Conservation (phyloP, 2,888 invertebrate species). For the Pheosia gnoma region DNA sequence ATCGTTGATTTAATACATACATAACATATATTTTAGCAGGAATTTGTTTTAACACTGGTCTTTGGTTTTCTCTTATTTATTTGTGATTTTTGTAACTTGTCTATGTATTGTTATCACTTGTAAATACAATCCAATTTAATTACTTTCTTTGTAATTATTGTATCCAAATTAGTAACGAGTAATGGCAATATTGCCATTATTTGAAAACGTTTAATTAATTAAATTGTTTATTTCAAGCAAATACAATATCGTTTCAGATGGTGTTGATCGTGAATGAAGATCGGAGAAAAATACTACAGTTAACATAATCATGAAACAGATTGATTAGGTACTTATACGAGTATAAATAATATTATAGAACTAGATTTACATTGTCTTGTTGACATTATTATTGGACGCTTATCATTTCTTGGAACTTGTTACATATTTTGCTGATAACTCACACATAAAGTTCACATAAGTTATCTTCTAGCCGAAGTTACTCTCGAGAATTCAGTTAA, state of each 20-base stretch:
- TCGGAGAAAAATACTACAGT: conserved; percentile 2
- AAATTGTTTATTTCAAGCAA: background rate
- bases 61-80: too few relatives aligned
- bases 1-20: too few relatives aligned
- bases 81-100: too few relatives aligned
- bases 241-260: conserved; percentile 18
- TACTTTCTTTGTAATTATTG: too few relatives aligned
- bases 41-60: too few relatives aligned
- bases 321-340: background rate
- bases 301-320: background rate
- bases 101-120: too few relatives aligned
- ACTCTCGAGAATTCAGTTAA: conserved; percentile 39
- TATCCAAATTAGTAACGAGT: too few relatives aligned
- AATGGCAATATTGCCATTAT: too few relatives aligned
- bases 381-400: conserved; percentile 11
- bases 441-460: conserved; percentile 42
- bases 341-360: background rate
- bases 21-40: too few relatives aligned
- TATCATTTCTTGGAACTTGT: conserved; percentile 44
- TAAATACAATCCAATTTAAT: too few relatives aligned
- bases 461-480: conserved; percentile 45
- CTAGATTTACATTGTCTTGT: background rate
- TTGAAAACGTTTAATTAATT: too few relatives aligned
- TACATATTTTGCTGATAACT: conserved; percentile 33
- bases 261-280: background rate